These are phyloP conservation scores for Esox lucius DNA, from an alignment of 2,797 vertebrate species.

Conservation along the genomic window DNA sequence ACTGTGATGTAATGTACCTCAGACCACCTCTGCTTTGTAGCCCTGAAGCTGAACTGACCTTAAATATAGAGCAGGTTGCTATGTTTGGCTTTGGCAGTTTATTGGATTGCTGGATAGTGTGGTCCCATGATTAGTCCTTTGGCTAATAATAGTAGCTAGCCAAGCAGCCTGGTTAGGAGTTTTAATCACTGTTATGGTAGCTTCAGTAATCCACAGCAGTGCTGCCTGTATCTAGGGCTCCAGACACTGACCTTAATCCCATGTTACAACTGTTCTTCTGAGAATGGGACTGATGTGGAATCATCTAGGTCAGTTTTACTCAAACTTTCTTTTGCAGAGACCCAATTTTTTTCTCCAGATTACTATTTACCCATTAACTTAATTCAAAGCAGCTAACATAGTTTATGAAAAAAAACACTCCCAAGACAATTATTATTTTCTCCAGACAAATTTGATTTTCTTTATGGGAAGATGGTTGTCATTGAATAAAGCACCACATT, in stretches of 20 bases:
- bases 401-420: no score
- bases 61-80: conserved; percentile 45
- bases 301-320: conserved; percentile 23
- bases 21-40: background rate
- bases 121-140: conserved; percentile 67
- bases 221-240: conserved; percentile 55
- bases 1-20: background rate
- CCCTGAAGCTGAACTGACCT: conserved; percentile 4
- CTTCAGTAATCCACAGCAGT: conserved; percentile 70
- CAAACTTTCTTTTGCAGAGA: no score
- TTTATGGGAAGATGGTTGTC: no score
- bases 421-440: no score
- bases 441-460: no score
- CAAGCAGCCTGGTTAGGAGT: conserved; percentile 68
- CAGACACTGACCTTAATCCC: conserved; percentile 76
- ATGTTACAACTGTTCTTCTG: conserved; percentile 57
- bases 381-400: no score
- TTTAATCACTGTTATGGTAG: conserved; percentile 75
- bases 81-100: conserved; percentile 19
- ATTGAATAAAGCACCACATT: background rate
- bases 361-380: no score
- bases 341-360: no score
- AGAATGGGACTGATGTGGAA: conserved; percentile 38
- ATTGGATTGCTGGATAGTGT: conserved; percentile 64
- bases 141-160: conserved; percentile 72